Base-by-base conservation (phyloP, 2,113 vertebrate genomes). In the Lycaon pictus region DNA sequence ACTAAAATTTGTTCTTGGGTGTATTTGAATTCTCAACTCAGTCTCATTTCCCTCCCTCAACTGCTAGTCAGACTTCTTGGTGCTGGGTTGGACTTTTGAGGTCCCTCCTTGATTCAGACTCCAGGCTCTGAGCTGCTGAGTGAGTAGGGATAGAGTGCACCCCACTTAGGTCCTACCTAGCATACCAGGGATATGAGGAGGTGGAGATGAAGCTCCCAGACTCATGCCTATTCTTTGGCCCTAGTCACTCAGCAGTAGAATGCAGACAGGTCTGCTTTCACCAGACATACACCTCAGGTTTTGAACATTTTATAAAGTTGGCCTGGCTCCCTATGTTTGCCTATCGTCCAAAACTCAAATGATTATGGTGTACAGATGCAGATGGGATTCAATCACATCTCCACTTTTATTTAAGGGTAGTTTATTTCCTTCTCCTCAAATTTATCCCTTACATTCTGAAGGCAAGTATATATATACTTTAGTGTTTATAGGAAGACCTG, bases 401-500 rank as follows among this genome's bases (percentile, higher is more conserved):
- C 90, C 11, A 58, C 60, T 90, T 77, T 86, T 51, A 63, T 90
- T 71, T 95, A 65, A 69, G 65, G 37, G 60, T 62, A 79, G 1
- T 89, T 88, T 91, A 51, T 90, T 93, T 76, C 80, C 32, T 95
- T 20, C 83, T 83, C 48, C 35, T 95, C 81, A 43, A 4, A 87
- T 72, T 67, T 86, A 53, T 43, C 32, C 69, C 87, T 92, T 96
- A 32, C 3, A 77, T 95, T 92, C 91, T 92, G 29, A 35, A 81
- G 58, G 23, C 74, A 86, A 96, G 23, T 55, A 71, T 67, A 43
- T 58, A 79, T 29, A 69, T 32, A 43, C 51, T 83, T 93, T 13
- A 85, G 76, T 69, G 35, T 96, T 60, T 93, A 51, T 12, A 58
- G 86, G 79, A 97, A 93, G 80, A 48, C 27, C 82, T 94, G 56